Evolutionary conservation across 2,888 invertebrate genomes (phyloP).

Genomic region (Nymphalis c-album): DNA sequence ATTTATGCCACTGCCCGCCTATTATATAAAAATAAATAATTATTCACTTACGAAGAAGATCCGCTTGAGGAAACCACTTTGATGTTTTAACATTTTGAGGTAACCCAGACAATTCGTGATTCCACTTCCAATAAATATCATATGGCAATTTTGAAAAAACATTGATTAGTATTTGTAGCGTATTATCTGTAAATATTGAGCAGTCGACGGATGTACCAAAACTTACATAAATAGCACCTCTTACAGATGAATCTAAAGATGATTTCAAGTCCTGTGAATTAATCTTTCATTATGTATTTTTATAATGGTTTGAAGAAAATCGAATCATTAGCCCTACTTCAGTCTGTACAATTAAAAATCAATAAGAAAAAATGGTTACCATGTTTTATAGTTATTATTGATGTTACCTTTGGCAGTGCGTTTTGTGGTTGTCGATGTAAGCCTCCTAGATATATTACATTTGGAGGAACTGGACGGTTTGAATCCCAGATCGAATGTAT

Average conservation of each 20-base stretch:
- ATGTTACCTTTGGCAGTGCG: slow-evolving; percentile 50
- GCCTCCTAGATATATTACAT: slow-evolving; percentile 64
- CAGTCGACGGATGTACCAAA: slow-evolving; percentile 55
- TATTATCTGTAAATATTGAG: slow-evolving; percentile 42
- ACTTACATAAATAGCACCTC: slow-evolving; percentile 58
- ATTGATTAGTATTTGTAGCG: slow-evolving; percentile 41
- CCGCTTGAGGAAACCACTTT: slow-evolving; percentile 48
- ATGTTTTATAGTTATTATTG: neutral
- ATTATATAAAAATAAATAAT: neutral
- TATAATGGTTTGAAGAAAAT: too few species aligned
- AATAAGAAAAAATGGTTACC: too few species aligned
- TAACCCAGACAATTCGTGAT: slow-evolving; percentile 41
- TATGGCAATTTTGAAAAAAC: slow-evolving; percentile 54
- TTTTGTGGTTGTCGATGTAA: slow-evolving; percentile 58
- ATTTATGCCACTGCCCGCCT: too few species aligned
- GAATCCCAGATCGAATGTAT: slow-evolving; percentile 59
- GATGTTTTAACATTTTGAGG: slow-evolving; percentile 30
- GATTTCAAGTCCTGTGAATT: slow-evolving; percentile 29
- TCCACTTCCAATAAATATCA: slow-evolving; percentile 58
- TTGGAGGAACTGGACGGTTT: slow-evolving; percentile 63
- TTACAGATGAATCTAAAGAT: slow-evolving; percentile 44
- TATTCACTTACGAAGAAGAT: slow-evolving; percentile 53
- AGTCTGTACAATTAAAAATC: too few species aligned
- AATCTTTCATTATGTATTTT: neutral
- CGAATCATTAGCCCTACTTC: too few species aligned